Base-by-base conservation (phyloP, 2,888 invertebrate species). In the Tinea trinotella region DNA sequence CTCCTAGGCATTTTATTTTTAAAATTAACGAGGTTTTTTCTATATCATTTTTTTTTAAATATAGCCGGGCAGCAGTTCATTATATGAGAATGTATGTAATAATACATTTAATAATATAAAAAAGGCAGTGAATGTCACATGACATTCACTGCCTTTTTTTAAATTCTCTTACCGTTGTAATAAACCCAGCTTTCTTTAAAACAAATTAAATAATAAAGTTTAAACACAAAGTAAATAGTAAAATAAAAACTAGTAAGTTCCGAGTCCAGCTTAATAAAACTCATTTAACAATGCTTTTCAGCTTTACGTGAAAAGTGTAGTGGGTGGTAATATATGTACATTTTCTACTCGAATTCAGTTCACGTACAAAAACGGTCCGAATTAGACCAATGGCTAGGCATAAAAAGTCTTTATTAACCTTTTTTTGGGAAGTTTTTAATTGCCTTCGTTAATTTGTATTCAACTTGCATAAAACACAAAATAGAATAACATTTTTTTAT, bases 301-400 rank as follows among this genome's bases (percentile, higher is more conserved):
- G 40, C 40, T 40, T 13, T 40, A 13, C 17, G 30, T 30, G 30
- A 13, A 40, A 40, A 40, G 2, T 36, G 36, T 4, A 36, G 36
- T 3, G 40, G 12, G 17, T 40, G 17, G 40, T 40, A 40, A 40
- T 40, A 40, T 40, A 40, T 40, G 17, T 46, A 46, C 46, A n/a
- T 46, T 46, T 46, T 46, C 19, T 19, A 46, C 19, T 46, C 10
- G 19, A 50, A 50, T 50, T 50, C 50, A 1, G 50, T 50, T 12
- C 50, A 50, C 50, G 50, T 50, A 50, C 24, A 22, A 24, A 46
- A 50, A 50, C 24, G 50, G 50, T 24, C 50, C 50, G 15, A 50
- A 50, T 22, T n/a, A 24, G 48, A 48, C 19, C 48, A 18, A 13
- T n/a, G 5, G 13, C 50, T n/a, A 12, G 10, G 24, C 17, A 50